These are phyloP conservation scores for Momotus momota DNA, from an alignment of 2,797 vertebrate genomes.

Conservation along the genomic window DNA sequence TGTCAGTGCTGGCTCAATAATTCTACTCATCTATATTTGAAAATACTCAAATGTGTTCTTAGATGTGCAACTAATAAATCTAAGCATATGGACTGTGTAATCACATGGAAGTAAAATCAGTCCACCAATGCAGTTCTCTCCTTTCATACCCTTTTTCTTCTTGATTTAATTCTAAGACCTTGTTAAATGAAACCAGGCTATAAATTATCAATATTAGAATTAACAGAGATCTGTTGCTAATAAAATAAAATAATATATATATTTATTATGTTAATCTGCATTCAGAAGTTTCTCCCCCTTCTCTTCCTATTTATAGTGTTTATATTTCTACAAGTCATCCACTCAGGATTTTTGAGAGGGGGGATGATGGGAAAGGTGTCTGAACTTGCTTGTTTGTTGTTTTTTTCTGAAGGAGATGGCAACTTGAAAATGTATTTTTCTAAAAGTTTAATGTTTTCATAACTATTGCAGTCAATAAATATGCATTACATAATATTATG, in stretches of 20 bases:
- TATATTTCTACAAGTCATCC: background rate
- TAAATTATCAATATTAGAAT: constrained; percentile 75
- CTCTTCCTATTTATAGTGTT: background rate
- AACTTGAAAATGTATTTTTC: background rate
- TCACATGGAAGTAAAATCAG: constrained; percentile 32
- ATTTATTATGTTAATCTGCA: constrained; percentile 23
- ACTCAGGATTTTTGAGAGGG: background rate
- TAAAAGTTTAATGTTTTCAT: constrained; percentile 41
- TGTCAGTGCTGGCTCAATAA: background rate
- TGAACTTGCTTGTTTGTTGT: background rate
- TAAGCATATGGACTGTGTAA: constrained; percentile 7
- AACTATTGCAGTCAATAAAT: constrained; percentile 61
- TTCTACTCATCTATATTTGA: constrained; percentile 16
- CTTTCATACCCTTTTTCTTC: constrained; percentile 23
- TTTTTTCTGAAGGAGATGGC: background rate
- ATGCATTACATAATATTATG: constrained; percentile 69
- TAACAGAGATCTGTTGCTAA: constrained; percentile 51
- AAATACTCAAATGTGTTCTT: constrained; percentile 36
- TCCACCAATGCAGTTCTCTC: background rate
- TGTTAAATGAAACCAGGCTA: constrained; percentile 36
- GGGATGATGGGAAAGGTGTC: background rate
- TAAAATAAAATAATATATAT: constrained; percentile 7
- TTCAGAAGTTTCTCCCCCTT: background rate
- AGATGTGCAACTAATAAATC: constrained; percentile 30
- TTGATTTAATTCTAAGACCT: constrained; percentile 50